Conservation (phyloP, 2,888 invertebrate genomes). For the Aplocera efformata region DNA sequence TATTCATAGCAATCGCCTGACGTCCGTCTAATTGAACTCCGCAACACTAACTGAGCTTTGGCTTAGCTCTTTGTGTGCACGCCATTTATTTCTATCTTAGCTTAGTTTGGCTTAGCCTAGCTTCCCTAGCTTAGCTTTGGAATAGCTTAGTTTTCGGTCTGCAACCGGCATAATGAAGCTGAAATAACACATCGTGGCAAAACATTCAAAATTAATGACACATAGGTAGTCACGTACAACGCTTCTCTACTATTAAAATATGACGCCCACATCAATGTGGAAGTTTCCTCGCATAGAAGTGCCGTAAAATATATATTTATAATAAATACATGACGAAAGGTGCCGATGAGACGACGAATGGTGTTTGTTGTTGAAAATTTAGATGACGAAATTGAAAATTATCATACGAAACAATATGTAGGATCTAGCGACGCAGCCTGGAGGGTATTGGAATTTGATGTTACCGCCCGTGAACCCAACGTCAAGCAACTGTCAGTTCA, state of each 20-base stretch:
- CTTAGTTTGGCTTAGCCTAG: constrained; percentile 18
- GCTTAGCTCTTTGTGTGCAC: constrained; percentile 28
- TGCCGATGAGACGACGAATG: constrained; percentile 6
- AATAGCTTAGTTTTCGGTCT: constrained; percentile 13
- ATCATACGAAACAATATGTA: constrained; percentile 7
- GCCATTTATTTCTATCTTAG: constrained; percentile 18
- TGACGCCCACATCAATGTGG: constrained; percentile 4
- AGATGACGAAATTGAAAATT: constrained; percentile 4
- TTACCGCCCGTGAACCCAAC: constrained; percentile 8
- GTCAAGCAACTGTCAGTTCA: constrained; percentile 3
- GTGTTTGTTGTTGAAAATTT: background rate
- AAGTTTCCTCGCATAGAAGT: constrained; percentile 1
- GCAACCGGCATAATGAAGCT: constrained; percentile 1
- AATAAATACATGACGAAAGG: constrained; percentile 10
- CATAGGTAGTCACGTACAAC: background rate
- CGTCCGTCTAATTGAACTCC: constrained; percentile 24
- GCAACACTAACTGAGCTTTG: constrained; percentile 27
- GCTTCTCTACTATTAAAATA: background rate
- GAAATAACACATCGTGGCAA: too few relatives aligned
- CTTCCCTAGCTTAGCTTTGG: constrained; percentile 19
- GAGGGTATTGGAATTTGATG: constrained; percentile 6
- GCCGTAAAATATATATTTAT: constrained; percentile 2
- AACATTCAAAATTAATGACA: too few relatives aligned
- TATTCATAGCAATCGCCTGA: constrained; percentile 17
- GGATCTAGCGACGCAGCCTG: constrained; percentile 9